These are phyloP conservation scores for Ophonus ardosiacus DNA, from an alignment of 2,888 invertebrate genomes.

Conservation along the genomic window DNA sequence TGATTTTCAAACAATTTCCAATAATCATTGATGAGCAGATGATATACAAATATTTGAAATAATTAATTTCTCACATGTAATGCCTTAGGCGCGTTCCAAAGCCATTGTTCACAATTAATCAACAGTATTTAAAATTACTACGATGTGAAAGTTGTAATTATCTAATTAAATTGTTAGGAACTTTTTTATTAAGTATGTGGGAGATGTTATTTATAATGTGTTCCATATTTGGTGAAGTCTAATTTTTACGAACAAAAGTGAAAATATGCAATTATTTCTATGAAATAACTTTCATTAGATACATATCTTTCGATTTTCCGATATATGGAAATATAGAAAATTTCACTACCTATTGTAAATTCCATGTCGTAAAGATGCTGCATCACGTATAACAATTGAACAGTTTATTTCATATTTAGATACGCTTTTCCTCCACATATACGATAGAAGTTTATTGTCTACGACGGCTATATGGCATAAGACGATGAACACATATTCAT, in stretches of 20 bases:
- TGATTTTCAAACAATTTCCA: constrained; percentile 7
- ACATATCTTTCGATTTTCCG: background rate
- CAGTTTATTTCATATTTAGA: background rate
- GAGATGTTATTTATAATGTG: constrained; percentile 18
- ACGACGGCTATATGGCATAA: too few relatives aligned
- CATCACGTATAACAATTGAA: background rate
- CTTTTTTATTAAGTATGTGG: constrained; percentile 22
- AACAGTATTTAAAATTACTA: background rate
- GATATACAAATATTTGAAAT: background rate
- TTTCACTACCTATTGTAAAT: background rate
- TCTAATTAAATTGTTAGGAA: constrained; percentile 37
- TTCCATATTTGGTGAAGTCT: constrained; percentile 10
- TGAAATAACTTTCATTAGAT: background rate
- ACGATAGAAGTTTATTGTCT: background rate
- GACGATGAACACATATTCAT: too few relatives aligned
- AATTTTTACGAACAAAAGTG: constrained; percentile 31
- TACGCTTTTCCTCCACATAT: background rate
- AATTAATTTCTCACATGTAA: background rate
- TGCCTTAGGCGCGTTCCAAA: background rate
- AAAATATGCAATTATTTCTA: background rate
- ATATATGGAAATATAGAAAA: background rate
- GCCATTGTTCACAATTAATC: constrained; percentile 15
- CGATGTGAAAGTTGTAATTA: constrained; percentile 44
- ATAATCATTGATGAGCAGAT: background rate
- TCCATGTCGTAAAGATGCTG: background rate